A percentile compares a stretch with the other conserved stretches of the same genome.
Conservation (phyloP, 1,140 invertebrate species). For the Aphidius gifuensis region DNA sequence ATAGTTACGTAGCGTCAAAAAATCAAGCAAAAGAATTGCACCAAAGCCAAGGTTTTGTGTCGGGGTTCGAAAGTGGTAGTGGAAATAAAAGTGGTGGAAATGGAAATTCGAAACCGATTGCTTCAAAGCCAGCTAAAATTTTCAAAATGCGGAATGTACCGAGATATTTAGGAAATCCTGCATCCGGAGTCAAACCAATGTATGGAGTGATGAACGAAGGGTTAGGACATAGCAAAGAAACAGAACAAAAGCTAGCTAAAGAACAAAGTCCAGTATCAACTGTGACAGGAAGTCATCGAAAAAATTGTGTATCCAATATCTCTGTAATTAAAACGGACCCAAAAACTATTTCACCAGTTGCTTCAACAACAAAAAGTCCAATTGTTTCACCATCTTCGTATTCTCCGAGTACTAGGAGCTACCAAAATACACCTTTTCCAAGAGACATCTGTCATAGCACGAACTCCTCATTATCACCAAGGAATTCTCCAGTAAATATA, state of each 20-base stretch:
- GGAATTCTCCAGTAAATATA: conserved; percentile 50
- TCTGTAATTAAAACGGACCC: conserved; percentile 62
- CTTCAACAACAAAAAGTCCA: conserved; percentile 37
- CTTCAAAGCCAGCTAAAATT: conserved; percentile 57
- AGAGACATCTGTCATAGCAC: conserved; percentile 43
- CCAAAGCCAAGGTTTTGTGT: neutral
- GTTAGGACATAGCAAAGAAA: conserved; percentile 29
- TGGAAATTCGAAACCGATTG: conserved; percentile 39
- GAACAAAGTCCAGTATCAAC: conserved; percentile 20
- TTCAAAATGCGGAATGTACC: conserved; percentile 62
- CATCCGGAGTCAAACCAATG: conserved; percentile 62
- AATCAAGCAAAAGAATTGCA: conserved; percentile 47
- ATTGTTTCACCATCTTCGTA: conserved; percentile 53
- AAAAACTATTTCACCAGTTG: conserved; percentile 60
- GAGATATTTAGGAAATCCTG: conserved; percentile 61
- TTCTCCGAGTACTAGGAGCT: conserved; percentile 47
- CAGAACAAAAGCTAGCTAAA: conserved; percentile 39
- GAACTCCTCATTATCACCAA: conserved; percentile 41
- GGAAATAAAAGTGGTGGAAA: neutral
- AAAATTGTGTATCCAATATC: conserved; percentile 31
- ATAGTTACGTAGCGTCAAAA: conserved; percentile 52
- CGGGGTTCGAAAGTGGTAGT: neutral
- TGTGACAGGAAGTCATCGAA: conserved; percentile 37
- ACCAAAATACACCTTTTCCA: conserved; percentile 43
- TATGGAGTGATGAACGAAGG: conserved; percentile 52